A percentile compares a stretch with the other conserved stretches of the same genome.
Conservation (phyloP, 35 echinoderm and acorn worm species). For the Stichopus chloronotus region DNA sequence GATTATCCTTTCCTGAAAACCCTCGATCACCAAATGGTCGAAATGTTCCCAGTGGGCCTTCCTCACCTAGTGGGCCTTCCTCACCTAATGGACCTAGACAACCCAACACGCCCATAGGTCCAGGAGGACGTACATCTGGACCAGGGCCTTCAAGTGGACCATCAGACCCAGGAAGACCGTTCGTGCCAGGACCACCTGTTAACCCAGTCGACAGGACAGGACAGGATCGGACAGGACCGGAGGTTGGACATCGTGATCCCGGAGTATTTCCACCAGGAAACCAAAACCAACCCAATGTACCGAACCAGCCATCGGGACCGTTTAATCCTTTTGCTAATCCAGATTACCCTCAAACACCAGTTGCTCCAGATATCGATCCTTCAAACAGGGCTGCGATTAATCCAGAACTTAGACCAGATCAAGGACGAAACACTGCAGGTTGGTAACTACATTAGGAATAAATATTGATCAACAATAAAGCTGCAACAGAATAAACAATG, state of each 20-base stretch:
- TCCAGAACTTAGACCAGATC: not conserved
- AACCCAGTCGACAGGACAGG: not conserved
- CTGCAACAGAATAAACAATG: too few species aligned
- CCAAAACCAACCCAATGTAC: not conserved
- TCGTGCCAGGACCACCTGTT: constrained; percentile 3
- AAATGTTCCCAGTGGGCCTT: not conserved
- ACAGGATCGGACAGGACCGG: not conserved
- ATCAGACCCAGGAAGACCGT: not conserved
- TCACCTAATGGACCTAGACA: not conserved
- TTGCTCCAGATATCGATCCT: not conserved
- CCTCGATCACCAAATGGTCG: not conserved
- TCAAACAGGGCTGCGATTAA: not conserved
- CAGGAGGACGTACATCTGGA: not conserved
- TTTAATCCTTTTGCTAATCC: not conserved
- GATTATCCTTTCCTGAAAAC: not conserved
- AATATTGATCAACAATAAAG: too few species aligned
- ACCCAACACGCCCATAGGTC: not conserved
- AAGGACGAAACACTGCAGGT: not conserved
- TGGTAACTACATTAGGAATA: not conserved
- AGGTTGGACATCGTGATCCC: not conserved
- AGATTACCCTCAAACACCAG: not conserved
- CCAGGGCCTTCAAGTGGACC: not conserved
- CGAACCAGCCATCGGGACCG: not conserved
- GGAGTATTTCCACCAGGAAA: not conserved
- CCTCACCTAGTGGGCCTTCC: not conserved